Base-by-base conservation (phyloP, 2,113 vertebrate genomes). In the Crotalus viridis region DNA sequence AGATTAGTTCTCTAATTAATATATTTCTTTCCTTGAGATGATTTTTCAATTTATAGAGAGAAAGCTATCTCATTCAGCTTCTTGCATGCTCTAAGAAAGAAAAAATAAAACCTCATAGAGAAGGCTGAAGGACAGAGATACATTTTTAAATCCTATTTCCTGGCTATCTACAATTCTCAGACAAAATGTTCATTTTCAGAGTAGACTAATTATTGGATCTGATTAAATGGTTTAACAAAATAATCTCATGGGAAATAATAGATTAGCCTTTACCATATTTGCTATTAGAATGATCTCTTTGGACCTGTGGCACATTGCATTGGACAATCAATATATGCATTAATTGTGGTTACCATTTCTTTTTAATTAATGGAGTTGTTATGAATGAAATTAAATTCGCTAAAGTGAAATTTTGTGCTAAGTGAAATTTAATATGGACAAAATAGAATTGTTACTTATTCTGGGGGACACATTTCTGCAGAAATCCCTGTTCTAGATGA, bases 261-360 rank as follows among this genome's bases (percentile, higher is more conserved):
- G 91, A 89, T 89, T 94, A 94, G 56, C 69, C 86, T 59, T 89
- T 55, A 89, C 46, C 90, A 46, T 91, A 86, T 93, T 64, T 93
- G 26, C 51, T 86, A 64, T 93, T 81, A 19, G 33, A 81, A 39
- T 9, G 7, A 39, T 81, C 33, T 81, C 33, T 81, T 39, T 81
- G 69, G 7, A 81, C n/a, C 69, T 81, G 69, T 81, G n/a, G 69
- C 69, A 39, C 33, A 81, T 81, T 69, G 28, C 12, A 69, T 69
- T 69, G 61, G 4, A 5, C 61, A 69, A 69, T 69, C 61, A 39
- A 81, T 81, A 81, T 81, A 17, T 81, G 69, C 33, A 81, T 9
- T 81, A 33, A 81, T 39, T 39, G 33, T 39, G 69, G 69, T 81
- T 21, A 9, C 69, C 69, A 39, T 39, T 39, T 39, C 2, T 81